phyloP scores from a whole-genome alignment of 2,113 vertebrate species.

The Myanophis thanlyinensis region DNA sequence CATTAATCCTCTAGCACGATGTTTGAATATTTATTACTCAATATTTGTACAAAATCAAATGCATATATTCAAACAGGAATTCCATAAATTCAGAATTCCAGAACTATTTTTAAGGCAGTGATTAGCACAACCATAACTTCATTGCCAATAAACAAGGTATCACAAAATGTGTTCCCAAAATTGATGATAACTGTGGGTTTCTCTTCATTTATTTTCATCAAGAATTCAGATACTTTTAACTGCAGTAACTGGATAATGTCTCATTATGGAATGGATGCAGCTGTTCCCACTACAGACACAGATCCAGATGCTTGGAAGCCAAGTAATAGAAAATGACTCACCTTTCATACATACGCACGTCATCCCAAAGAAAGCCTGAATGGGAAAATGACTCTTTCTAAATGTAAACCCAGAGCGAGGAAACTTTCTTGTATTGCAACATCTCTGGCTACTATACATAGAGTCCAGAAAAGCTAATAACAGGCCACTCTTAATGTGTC shows the following conservation, averaged over 20 bases:
- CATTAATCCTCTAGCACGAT: background rate
- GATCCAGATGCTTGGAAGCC: constrained; percentile 52
- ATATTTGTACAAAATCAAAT: constrained; percentile 37
- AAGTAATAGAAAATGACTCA: constrained; percentile 52
- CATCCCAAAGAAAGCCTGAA: constrained; percentile 18
- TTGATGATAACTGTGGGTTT: background rate
- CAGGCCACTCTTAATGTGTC: background rate
- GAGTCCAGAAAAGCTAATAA: constrained; percentile 52
- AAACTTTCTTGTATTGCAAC: constrained; percentile 17
- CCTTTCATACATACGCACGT: constrained; percentile 34
- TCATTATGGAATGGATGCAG: constrained; percentile 39
- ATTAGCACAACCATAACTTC: background rate
- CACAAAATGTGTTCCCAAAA: background rate
- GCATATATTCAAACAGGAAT: constrained; percentile 12
- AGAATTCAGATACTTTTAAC: constrained; percentile 32
- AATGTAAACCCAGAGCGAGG: background rate
- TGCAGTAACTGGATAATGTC: constrained; percentile 21
- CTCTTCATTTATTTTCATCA: constrained; percentile 25
- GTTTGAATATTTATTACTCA: constrained; percentile 41
- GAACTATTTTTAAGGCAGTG: background rate
- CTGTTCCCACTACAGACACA: constrained; percentile 40
- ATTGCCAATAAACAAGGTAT: background rate
- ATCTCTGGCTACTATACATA: constrained; percentile 24
- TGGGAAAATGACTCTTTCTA: constrained; percentile 9
- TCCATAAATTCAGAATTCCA: background rate